Evolutionary conservation across 30 jellyfish, hydroid and myxozoan genomes (phyloP), one percentile per base, ranked within the genome.

Genomic region (Sanderia malayensis): DNA sequence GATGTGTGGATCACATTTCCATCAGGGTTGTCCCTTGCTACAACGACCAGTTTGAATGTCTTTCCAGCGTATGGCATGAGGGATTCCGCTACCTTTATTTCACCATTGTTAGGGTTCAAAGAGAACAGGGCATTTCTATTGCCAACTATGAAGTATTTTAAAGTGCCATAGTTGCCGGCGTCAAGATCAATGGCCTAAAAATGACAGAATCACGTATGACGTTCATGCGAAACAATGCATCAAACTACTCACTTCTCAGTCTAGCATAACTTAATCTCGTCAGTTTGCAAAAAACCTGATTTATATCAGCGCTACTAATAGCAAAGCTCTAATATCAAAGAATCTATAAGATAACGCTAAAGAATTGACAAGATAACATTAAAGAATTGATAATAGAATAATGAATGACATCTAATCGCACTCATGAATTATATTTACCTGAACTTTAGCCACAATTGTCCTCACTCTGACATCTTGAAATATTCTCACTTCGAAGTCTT

Each of bases 1-100:
- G 84, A 81, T 2, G 41, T 31, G 49, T 70, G 63, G 25, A 70
- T 61, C 21, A 60, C 28, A 4, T 23, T 28, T 24, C 70, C 73
- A 25, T 84, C 93, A 32, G 70, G 70, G 41, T 80, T 68, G 37
- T 80, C 93, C 20, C 93, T 66, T 0, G 93, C 93, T 9, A 74
- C 80, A n/a, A 80, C 47, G 1, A 80, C 84, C 41, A 80, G 58
- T 9, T 37, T 68, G 80, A 33, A 80, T 25, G 84, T 60, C 19
- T 67, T 68, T 22, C 68, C 84, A 41, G 93, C 79, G 44, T 68
- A 64, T 2, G 84, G 23, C 84, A 80, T 80, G 10, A 80, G 84
- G 1, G 93, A 80, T 9, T 75, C 63, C 0, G 93, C 80, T 2
- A 80, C 93, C 15, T 61, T 67, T 20, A 80, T 58, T 29, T 74